phyloP scores from a whole-genome alignment of 2,113 vertebrate genomes.

The Dermatemys mawii region DNA sequence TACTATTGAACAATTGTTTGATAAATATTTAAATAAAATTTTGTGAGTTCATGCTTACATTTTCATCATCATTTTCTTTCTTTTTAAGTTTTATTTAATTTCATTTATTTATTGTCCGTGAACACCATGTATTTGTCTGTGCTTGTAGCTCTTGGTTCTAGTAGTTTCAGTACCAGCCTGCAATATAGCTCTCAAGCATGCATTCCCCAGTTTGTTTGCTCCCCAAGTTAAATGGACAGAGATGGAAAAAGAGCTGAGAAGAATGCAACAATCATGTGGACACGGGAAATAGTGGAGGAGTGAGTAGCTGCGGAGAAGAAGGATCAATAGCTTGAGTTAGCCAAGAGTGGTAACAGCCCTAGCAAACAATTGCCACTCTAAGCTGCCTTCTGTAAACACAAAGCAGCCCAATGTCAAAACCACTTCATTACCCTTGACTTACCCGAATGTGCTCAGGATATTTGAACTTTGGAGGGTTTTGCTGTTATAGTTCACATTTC shows the following conservation, averaged over 20 bases:
- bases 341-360: background rate
- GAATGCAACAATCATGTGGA: background rate
- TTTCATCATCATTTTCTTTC: background rate
- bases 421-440: background rate
- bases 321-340: background rate
- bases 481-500: background rate
- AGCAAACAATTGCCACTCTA: background rate
- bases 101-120: background rate
- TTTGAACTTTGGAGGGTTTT: background rate
- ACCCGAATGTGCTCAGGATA: background rate
- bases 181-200: background rate
- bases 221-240: fast-evolving
- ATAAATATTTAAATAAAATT: background rate
- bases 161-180: background rate
- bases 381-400: background rate
- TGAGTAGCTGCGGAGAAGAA: background rate
- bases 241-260: fast-evolving
- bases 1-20: background rate
- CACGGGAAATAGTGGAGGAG: background rate
- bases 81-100: background rate
- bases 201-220: background rate
- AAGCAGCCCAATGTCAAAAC: background rate
- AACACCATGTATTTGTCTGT: background rate
- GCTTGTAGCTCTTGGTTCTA: background rate
- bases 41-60: background rate